Conservation (phyloP, 2,888 invertebrate genomes). For the Himalopsyche kuldschensis region DNA sequence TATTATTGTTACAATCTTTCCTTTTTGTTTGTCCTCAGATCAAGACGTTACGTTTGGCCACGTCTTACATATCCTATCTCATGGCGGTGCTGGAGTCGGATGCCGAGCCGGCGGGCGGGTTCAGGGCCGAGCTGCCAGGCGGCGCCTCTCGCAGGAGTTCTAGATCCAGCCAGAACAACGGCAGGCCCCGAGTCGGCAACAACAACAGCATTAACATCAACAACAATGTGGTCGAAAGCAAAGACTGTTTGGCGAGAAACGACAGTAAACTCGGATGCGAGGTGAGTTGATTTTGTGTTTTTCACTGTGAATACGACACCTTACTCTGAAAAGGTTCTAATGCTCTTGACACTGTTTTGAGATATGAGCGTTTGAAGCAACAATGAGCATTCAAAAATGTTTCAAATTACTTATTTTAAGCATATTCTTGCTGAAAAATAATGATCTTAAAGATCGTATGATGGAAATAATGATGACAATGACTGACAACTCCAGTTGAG, state of each 20-base stretch:
- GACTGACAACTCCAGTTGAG: too few relatives aligned
- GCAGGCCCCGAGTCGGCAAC: not conserved
- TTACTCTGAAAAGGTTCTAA: too few relatives aligned
- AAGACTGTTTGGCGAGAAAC: conserved; percentile 10
- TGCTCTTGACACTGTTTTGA: too few relatives aligned
- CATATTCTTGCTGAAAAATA: too few relatives aligned
- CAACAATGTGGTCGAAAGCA: conserved; percentile 22
- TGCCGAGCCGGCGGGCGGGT: conserved; percentile 79
- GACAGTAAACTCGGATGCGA: not conserved
- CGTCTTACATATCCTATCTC: conserved; percentile 89
- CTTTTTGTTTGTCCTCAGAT: too few relatives aligned
- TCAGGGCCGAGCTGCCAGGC: conserved; percentile 77
- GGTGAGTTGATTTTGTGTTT: not conserved
- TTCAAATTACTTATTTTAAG: too few relatives aligned
- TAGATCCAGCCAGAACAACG: not conserved
- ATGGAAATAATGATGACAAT: too few relatives aligned
- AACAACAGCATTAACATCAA: conserved; percentile 15
- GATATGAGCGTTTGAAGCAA: too few relatives aligned
- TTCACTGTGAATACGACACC: not conserved
- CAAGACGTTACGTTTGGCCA: conserved; percentile 90
- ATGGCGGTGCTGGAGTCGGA: conserved; percentile 88
- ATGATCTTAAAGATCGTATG: too few relatives aligned
- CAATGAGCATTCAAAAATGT: too few relatives aligned
- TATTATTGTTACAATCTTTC: too few relatives aligned
- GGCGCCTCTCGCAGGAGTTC: conserved; percentile 24